Base-by-base conservation (phyloP, 2,113 vertebrate genomes). In the Petroica traversi region DNA sequence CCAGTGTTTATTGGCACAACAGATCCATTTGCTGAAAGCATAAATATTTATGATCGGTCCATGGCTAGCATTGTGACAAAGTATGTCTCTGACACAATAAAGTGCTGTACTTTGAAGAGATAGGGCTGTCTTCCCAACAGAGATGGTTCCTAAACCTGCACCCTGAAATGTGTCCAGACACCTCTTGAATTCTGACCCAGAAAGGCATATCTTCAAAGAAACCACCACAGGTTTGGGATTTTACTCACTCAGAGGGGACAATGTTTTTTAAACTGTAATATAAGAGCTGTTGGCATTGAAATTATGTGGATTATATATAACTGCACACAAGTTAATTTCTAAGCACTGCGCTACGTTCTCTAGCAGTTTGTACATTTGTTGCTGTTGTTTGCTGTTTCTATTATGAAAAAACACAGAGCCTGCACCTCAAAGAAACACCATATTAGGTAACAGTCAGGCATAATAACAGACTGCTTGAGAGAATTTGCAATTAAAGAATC, bases 401-500 rank as follows among this genome's bases (percentile, higher is more conserved):
- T 69, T 85, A 79, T 23, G 18, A 81, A 9, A 83, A 69, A 85
- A 61, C 26, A 74, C 14, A 43, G 33, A 93, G 5, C 22, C 23
- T 90, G 31, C 43, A 45, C 62, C 43, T 88, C 46, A 88, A 54
- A 93, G 6, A 12, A 83, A 51, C n/a, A 54, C 14, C 31, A 13
- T n/a, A 18, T 48, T 71, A 89, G 46, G 75, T 51, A 67, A 64
- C 59, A 83, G 40, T 54, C 51, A 79, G 36, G 9, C 19, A 57
- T 77, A 88, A 73, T 77, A 93, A 26, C 24, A 94, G 15, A 11
- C 55, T 77, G 14, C 36, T 73, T 83, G 89, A 67, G 51, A 80
- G 54, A 92, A 67, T 83, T 85, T 74, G 7, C 48, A 92, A 88
- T 93, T 94, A 95, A 93, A 61, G 61, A 88, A 95, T 95, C 93